Conservation (phyloP, 1,140 invertebrate species). For the Frieseomelitta varia region DNA sequence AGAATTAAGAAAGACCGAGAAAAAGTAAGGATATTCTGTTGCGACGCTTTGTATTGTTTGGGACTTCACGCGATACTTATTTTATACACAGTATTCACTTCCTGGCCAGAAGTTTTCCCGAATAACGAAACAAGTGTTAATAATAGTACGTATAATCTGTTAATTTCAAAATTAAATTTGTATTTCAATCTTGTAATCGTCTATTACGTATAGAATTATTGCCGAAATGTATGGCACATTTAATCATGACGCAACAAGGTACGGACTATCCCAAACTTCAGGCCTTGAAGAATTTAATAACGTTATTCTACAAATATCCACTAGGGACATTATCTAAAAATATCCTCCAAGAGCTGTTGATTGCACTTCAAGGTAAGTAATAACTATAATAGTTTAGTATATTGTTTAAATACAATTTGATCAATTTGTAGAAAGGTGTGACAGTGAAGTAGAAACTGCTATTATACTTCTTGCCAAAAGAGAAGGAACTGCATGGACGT, state of each 20-base stretch:
- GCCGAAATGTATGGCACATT: conserved; percentile 69
- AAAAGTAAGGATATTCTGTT: conserved; percentile 74
- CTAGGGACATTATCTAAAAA: conserved; percentile 26
- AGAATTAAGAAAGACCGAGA: conserved; percentile 77
- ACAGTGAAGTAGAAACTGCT: conserved; percentile 59
- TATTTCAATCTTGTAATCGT: neutral
- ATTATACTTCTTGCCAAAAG: conserved; percentile 75
- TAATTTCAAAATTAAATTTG: neutral
- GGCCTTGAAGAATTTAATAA: conserved; percentile 65
- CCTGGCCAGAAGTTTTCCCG: conserved; percentile 78
- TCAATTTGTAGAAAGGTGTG: conserved; percentile 55
- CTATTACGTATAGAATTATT: conserved; percentile 70
- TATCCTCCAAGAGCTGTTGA: conserved; percentile 61
- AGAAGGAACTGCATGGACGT: conserved; percentile 68
- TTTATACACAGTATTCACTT: conserved; percentile 69
- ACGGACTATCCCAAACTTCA: conserved; percentile 45
- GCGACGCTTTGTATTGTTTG: conserved; percentile 76
- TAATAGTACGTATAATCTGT: conserved; percentile 54
- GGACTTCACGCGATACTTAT: conserved; percentile 63
- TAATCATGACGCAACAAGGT: conserved; percentile 51
- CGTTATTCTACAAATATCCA: conserved; percentile 69
- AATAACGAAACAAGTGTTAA: conserved; percentile 56
- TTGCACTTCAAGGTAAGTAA: conserved; percentile 65
- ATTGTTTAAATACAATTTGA: conserved; percentile 21
- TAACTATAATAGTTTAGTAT: conserved; percentile 2